Evolutionary conservation across 2,888 invertebrate genomes (phyloP), one percentile per base, ranked within the genome.

Genomic region (Tineola bisselliella): DNA sequence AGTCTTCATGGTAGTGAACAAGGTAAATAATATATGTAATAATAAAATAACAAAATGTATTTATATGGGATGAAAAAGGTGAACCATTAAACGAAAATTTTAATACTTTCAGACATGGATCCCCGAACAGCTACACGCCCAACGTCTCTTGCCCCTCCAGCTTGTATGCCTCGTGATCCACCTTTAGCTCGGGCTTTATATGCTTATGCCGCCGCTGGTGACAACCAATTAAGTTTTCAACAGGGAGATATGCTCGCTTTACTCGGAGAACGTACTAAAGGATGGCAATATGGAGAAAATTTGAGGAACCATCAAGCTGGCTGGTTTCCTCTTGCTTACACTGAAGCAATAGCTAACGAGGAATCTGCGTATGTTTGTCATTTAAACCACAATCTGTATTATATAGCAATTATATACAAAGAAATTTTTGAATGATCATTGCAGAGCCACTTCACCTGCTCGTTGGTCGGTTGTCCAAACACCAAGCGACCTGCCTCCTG

Each of bases 241-340:
- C 96, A 96, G 82, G 95, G 95, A 64, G 97, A 97, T 79, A 89
- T 94, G 63, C 92, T 97, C 62, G 93, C 94, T 8, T 81, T 97
- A 65, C 92, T 96, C 69, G 97, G 97, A 18, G 96, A 95, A 70
- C 90, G 95, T 67, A 95, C 95, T 67, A 97, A 97, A 76, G 97
- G 97, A 19, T 97, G 97, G 97, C 97, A 97, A 81, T 97, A 96
- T 71, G 97, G 97, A n/a, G 96, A 97, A 78, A 97, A 97, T 80
- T 80, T 94, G 67, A 90, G 95, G 62, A 96, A 95, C n/a, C 95
- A 95, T 75, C 92, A 93, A 73, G 93, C 94, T 65, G 97, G 97
- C 33, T 97, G 97, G 97, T 97, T 97, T 81, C 97, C 97, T 0
- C 84, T 97, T 64, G 96, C 97, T n/a, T 97, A 97, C 73, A 96